Conservation (phyloP, 2,888 invertebrate genomes). For the Platycheirus rosarum region DNA sequence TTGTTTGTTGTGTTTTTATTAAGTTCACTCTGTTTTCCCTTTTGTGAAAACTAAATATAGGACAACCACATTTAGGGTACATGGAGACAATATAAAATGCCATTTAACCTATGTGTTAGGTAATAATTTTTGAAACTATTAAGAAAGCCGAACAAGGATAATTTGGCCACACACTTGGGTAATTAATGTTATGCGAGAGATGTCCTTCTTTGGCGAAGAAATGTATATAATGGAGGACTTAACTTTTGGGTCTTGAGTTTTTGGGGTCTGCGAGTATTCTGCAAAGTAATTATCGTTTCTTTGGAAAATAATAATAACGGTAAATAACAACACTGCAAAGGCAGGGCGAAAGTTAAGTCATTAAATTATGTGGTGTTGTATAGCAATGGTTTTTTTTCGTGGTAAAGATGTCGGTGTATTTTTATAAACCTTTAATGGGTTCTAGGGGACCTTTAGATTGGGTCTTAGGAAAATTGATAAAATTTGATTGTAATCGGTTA, state of each 20-base stretch:
- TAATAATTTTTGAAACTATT: constrained; percentile 71
- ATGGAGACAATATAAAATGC: constrained; percentile 1
- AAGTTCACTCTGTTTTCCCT: neutral
- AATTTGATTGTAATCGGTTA: no score
- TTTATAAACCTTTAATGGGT: no score
- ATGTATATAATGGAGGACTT: constrained; percentile 13
- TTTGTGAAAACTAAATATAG: no score
- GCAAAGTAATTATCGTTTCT: constrained; percentile 52
- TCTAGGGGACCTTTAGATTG: no score
- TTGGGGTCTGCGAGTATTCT: constrained; percentile 41
- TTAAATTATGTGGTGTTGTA: constrained; percentile 39
- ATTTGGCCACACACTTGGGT: constrained; percentile 55
- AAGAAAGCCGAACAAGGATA: constrained; percentile 70
- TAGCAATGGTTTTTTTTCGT: constrained; percentile 4
- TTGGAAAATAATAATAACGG: constrained; percentile 2
- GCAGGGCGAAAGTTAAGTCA: constrained; percentile 43
- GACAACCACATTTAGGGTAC: no score
- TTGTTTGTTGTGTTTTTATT: constrained; percentile 20
- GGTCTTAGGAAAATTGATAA: no score
- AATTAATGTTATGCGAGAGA: constrained; percentile 67
- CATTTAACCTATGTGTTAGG: constrained; percentile 48
- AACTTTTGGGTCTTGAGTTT: constrained; percentile 17
- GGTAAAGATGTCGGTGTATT: constrained; percentile 6
- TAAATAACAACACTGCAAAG: constrained; percentile 6
- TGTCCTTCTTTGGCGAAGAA: constrained; percentile 29